Base-by-base conservation (phyloP, 2,113 vertebrate genomes). In the Gambusia affinis region DNA sequence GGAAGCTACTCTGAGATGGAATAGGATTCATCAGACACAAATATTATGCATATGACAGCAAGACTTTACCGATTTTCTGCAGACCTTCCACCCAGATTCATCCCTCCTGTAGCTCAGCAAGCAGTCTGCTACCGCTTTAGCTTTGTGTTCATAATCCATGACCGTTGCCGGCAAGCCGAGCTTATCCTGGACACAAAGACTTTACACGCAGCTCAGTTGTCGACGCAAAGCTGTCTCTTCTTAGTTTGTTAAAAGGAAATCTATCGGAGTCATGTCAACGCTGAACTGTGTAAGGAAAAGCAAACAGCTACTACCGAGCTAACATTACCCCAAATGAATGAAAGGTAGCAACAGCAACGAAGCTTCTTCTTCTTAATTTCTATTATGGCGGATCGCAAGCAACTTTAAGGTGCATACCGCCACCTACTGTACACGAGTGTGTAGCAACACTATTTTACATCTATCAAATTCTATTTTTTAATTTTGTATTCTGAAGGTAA, bases 1-100 rank as follows among this genome's bases (percentile, higher is more conserved):
- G 30, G 10, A 14, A 8, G 11, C 30, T 42, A 42, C 14, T 42
- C 39, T 42, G 39, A 42, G 39, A 4, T 15, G 39, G 39, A 42
- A 15, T 15, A 42, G 29, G 15, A 33, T 12, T 17, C 15, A 10
- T 4, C 22, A 17, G 7, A 17, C 12, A 54, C 10, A 3, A 3
- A 30, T 19, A 42, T 95, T 44, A 44, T 6, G 7, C 4, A 19
- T 19, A 47, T 6, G 44, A 47, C 17, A 47, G 4, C 14, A 47
- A 47, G 17, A 42, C 44, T 47, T 47, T 88, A 97, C 97, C 90
- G 90, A 87, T 88, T 92, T 94, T 80, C 94, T 95, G 88, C 95
- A 96, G 47, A 84, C 87, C 83, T 93, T 95, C 97, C 97, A 98
- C 1, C 96, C 96, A 1, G 89, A 86, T 17, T 89, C 70, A 42